phyloP scores from a whole-genome alignment of 2,888 invertebrate genomes.

The Macroteleia sp. region DNA sequence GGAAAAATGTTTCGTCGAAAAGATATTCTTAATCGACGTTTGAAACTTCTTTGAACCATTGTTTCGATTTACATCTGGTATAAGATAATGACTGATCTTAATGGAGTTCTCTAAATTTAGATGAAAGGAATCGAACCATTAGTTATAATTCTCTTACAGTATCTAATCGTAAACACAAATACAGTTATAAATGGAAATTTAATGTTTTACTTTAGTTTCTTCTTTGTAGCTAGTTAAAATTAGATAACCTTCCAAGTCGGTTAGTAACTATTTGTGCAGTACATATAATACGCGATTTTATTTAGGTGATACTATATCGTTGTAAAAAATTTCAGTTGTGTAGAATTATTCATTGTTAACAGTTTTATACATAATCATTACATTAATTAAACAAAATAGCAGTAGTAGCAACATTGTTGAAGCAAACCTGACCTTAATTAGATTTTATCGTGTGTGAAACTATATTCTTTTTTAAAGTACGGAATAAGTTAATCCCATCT shows the following conservation, averaged over 20 bases:
- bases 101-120: slow-evolving; percentile 41
- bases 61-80: slow-evolving; percentile 30
- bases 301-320: too few species aligned
- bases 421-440: slow-evolving; percentile 5
- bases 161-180: slow-evolving; percentile 29
- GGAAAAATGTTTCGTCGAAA: too few species aligned
- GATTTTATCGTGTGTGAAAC: neutral
- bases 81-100: slow-evolving; percentile 29
- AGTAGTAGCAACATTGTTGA: neutral
- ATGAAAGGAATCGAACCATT: slow-evolving; percentile 32
- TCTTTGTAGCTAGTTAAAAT: slow-evolving; percentile 18
- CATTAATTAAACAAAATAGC: too few species aligned
- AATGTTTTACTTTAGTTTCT: slow-evolving; percentile 8
- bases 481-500: too few species aligned
- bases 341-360: too few species aligned
- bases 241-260: slow-evolving; percentile 21
- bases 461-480: too few species aligned
- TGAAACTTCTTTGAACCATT: slow-evolving; percentile 6
- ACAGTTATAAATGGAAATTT: slow-evolving; percentile 34
- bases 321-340: too few species aligned
- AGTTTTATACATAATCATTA: too few species aligned
- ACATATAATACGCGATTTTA: too few species aligned
- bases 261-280: slow-evolving; percentile 1
- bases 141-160: slow-evolving; percentile 20
- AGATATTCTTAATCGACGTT: neutral